A percentile compares a stretch with the other conserved stretches of the same genome.
These are phyloP conservation scores for Phaethon lepturus DNA, from an alignment of 2,113 vertebrate genomes.

Conservation along the genomic window DNA sequence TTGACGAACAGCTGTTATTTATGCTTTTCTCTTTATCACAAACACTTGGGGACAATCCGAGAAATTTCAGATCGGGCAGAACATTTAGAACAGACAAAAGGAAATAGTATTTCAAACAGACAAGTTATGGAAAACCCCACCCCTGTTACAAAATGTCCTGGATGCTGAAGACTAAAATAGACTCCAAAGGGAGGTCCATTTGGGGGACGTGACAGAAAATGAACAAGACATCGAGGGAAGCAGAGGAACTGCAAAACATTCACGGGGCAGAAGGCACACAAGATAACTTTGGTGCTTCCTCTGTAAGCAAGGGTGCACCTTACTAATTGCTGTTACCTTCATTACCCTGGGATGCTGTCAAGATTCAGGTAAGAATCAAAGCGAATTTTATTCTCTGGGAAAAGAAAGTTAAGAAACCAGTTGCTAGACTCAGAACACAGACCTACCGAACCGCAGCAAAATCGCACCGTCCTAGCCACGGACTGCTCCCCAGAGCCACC, in stretches of 20 bases:
- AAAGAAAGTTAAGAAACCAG: not conserved
- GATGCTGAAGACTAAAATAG: not conserved
- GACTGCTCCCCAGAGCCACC: not conserved
- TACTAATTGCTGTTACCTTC: not conserved
- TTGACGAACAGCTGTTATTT: not conserved
- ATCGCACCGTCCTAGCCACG: rapidly evolving
- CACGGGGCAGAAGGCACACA: not conserved
- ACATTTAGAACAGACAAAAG: not conserved
- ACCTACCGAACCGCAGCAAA: not conserved
- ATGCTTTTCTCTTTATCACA: not conserved
- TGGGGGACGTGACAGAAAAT: not conserved
- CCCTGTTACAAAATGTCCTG: not conserved
- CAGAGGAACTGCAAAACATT: not conserved
- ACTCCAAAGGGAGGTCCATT: not conserved
- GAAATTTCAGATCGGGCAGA: not conserved
- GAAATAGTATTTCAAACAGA: not conserved
- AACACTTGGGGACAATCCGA: not conserved
- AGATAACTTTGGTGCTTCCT: not conserved
- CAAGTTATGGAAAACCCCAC: not conserved
- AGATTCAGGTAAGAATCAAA: not conserved
- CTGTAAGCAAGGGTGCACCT: not conserved
- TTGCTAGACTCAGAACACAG: not conserved
- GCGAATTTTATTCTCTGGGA: not conserved
- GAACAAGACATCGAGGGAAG: not conserved
- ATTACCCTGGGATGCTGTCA: not conserved